Evolutionary conservation across 2,888 invertebrate genomes (phyloP), one percentile per base, ranked within the genome.

Genomic region (Scrobipalpa costella): DNA sequence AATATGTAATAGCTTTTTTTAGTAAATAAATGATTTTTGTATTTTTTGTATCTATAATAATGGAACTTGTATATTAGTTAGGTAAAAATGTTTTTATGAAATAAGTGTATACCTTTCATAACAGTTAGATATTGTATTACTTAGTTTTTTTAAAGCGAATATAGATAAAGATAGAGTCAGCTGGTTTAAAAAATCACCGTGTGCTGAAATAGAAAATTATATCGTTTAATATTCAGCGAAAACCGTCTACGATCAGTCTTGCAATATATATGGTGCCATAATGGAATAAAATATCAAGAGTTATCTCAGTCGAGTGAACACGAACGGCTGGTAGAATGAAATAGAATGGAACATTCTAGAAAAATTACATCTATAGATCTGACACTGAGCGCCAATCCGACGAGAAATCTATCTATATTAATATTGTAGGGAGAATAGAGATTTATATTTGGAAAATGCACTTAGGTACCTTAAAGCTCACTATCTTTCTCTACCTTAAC

Each of bases 261-360:
- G 44, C 44, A n/a, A 7, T 44, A 44, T 15, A 44, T 13, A 40
- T 40, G 40, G 40, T 40, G 13, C 40, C 40, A 40, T 40, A 40
- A 40, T 40, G 40, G 40, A 40, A 44, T 44, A 44, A 44, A 44
- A 44, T 44, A 44, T 44, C 44, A 44, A 44, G 49, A 17, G 19
- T 11, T 49, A 19, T 49, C 19, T 17, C 49, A 19, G 7, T 21
- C 17, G 49, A 49, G 19, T 49, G 49, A 9, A 49, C 8, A 19
- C 17, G 19, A 49, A 49, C 49, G 19, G 7, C 17, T 21, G 49
- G 9, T 17, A 11, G 19, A 49, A 49, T 38, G 13, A 13, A 38
- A 38, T 8, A 38, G 2, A 38, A 38, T 49, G 49, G 19, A 49
- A 49, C 15, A 3, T 49, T 49, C 19, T 21, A 49, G 49, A 49